Base-by-base conservation (phyloP, 2,888 invertebrate genomes). In the Anoplius nigerrimus region DNA sequence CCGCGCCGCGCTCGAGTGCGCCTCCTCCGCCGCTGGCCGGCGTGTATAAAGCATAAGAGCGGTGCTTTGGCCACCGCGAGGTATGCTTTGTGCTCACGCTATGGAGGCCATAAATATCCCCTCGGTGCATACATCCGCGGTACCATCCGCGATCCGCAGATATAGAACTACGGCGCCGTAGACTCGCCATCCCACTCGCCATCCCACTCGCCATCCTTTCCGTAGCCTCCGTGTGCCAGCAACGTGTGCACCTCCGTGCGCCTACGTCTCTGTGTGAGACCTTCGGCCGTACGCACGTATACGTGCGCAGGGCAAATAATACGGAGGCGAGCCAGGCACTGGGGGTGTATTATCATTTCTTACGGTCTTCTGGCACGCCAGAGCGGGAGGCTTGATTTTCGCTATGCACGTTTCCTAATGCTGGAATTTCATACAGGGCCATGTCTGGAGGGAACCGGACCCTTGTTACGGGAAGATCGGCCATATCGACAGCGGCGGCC, bases 21-120 rank as follows among this genome's bases (percentile, higher is more conserved):
- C 20, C 20, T 18, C 48, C 20, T 18, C 4, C 27, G 18, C 4
- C 27, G 18, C 22, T 43, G 27, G 5, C 43, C 2, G 20, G 21
- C n/a, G n/a, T 54, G 2, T n/a, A 15, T 34, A 18, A 18, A 34
- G 22, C 16, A 15, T 24, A 16, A 34, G 22, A 34, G 16, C 11
- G 42, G 34, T 11, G 42, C 42, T 48, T 54, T 15, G 42, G 55
- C 51, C 18, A 42, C 66, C 57, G 63, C 62, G 42, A 61, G 74
- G 70, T 76, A 77, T 75, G 76, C 63, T 72, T 75, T 71, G 69
- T 68, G 76, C 79, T 78, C 79, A 81, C 80, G 82, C 80, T 77
- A 82, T 67, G 72, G 56, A 65, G 56, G 67, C 68, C 76, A 82
- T 81, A 82, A 81, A 80, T 82, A 80, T 82, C 66, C 71, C 66